Evolutionary conservation across 2,113 vertebrate species (phyloP), one percentile per base, ranked within the genome.

Genomic region (Ranitomeya variabilis): DNA sequence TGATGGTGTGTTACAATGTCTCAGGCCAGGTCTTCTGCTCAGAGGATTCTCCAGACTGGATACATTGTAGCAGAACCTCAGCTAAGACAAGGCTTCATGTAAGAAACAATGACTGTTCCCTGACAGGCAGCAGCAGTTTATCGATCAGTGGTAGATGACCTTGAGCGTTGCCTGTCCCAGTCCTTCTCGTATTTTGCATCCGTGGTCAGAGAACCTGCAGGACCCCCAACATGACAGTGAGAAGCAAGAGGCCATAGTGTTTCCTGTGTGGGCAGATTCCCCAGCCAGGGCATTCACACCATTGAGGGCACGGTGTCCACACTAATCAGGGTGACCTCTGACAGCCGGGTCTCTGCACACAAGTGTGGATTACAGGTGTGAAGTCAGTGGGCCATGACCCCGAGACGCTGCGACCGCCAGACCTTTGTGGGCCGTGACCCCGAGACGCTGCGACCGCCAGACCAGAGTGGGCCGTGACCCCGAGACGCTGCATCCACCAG

Each of bases 291-390:
- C n/a, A 51, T 21, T 74, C 66, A 26, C 18, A n/a, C 18, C 71
- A 62, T 45, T 77, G 14, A 62, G 60, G 31, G 55, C 7, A 26
- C 18, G 10, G 9, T 74, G 16, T 76, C 73, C 14, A 45, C 71
- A 51, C 73, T 86, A 86, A 86, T 86, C 85, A 86, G 31, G 14
- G 55, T 26, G 2, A 13, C 21, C 66, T 64, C 74, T 31, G 11
- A 54, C n/a, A 78, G 59, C 31, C 15, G 7, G 59, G 59, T 60
- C 73, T 60, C 31, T 31, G 57, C 19, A 5, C 66, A 45, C 45
- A 79, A 87, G 76, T 54, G 62, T 51, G 86, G 37, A 60, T 18
- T 54, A 74, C 86, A 87, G 86, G 86, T 87, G 86, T 45, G 23
- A 76, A 37, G 52, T 45, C 31, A 60, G 26, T n/a, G 23, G n/a